These are phyloP conservation scores for Leptopilina myrica DNA, from an alignment of 2,888 invertebrate species.

Conservation along the genomic window DNA sequence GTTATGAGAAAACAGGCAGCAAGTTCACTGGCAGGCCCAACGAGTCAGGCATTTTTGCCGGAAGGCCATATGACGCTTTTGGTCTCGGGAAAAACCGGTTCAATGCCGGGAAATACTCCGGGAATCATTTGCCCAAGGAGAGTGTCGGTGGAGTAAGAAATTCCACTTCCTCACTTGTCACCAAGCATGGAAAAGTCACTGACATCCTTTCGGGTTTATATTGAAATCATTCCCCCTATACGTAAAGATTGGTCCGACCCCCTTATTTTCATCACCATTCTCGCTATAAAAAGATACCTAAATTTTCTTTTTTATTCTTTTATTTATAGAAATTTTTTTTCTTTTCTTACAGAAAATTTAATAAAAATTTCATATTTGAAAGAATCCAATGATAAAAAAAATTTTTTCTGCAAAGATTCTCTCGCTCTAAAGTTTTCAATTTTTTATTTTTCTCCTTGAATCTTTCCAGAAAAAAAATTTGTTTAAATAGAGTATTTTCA, in stretches of 20 bases:
- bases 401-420: too few species aligned
- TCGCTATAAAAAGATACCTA: too few species aligned
- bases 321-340: too few species aligned
- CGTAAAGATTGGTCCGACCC: background rate
- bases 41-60: slow-evolving; percentile 68
- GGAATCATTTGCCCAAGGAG: slow-evolving; percentile 61
- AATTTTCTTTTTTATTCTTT: too few species aligned
- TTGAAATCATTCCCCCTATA: slow-evolving; percentile 52
- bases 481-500: too few species aligned
- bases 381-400: too few species aligned
- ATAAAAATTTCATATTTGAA: too few species aligned
- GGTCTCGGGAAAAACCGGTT: slow-evolving; percentile 72
- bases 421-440: too few species aligned
- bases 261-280: too few species aligned
- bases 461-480: too few species aligned
- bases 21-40: slow-evolving; percentile 60
- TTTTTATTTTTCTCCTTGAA: too few species aligned
- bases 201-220: slow-evolving; percentile 74
- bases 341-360: too few species aligned
- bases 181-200: slow-evolving; percentile 72
- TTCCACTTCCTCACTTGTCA: slow-evolving; percentile 61
- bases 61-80: slow-evolving; percentile 71
- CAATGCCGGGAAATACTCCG: slow-evolving; percentile 74
- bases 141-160: slow-evolving; percentile 61
- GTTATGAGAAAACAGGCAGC: slow-evolving; percentile 56